These are phyloP conservation scores for Parapsyche elsis DNA, from an alignment of 1,140 invertebrate species.

Conservation along the genomic window DNA sequence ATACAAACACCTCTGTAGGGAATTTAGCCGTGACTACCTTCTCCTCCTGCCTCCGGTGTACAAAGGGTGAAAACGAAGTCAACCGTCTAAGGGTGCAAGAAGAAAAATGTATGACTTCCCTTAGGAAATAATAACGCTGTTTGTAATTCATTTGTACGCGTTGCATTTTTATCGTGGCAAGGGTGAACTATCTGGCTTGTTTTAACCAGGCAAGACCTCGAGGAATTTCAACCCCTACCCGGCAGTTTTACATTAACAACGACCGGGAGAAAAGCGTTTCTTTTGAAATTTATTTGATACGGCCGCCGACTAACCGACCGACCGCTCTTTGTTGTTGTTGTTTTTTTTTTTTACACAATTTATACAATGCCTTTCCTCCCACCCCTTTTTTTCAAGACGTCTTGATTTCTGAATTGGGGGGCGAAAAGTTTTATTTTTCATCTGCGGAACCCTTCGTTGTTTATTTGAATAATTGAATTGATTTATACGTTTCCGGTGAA, in stretches of 20 bases:
- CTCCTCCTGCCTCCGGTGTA: background rate
- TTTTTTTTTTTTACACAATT: background rate
- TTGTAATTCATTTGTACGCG: constrained; percentile 57
- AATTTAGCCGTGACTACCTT: background rate
- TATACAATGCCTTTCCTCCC: no score
- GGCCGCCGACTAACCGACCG: constrained; percentile 13
- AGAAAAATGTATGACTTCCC: constrained; percentile 56
- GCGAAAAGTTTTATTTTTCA: constrained; percentile 5
- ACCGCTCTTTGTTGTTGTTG: constrained; percentile 3
- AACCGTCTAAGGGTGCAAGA: constrained; percentile 36
- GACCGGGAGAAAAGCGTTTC: constrained; percentile 50
- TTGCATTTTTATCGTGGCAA: constrained; percentile 36
- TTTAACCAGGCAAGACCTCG: constrained; percentile 42
- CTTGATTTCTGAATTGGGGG: background rate
- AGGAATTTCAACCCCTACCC: constrained; percentile 51
- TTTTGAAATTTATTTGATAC: constrained; percentile 56
- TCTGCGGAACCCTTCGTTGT: constrained; percentile 1
- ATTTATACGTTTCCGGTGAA: constrained; percentile 28
- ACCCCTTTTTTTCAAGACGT: background rate
- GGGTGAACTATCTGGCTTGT: constrained; percentile 41
- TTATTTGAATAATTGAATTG: constrained; percentile 31
- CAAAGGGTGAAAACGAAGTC: constrained; percentile 32
- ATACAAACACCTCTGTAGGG: background rate
- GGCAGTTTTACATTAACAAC: constrained; percentile 55
- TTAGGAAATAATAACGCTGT: constrained; percentile 57